Base-by-base conservation (phyloP, 2,888 invertebrate species). In the Gisinianus flammeolus region DNA sequence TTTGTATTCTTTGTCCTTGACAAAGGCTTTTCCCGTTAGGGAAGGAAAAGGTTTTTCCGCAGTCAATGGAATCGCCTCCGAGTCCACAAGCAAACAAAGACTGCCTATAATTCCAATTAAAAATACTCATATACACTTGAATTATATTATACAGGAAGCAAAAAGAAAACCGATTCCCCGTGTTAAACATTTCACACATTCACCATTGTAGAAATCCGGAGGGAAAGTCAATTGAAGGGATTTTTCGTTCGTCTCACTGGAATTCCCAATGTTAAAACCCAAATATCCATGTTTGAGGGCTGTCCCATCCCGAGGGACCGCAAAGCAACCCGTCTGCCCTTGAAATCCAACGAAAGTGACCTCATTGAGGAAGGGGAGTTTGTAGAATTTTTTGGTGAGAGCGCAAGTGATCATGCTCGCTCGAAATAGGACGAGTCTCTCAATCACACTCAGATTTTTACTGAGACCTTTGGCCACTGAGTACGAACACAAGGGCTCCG, bases 391-490 rank as follows among this genome's bases (percentile, higher is more conserved):
- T 3, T 28, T 30, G 1, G 56, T 62, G 22, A 72, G 22, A 22
- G 56, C 28, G 62, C 72, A 72, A 30, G 72, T 72, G 28, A 72
- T 33, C 72, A 72, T 72, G 31, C 72, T 72, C 8, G 72, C 54
- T 30, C 72, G 30, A 31, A 72, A 72, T 2, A 72, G 58, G 5
- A 19, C n/a, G 22, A 72, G 31, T 31, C 56, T 58, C 33, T 72
- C 72, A 26, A 72, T 33, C n/a, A 31, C 22, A 22, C 0, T 31
- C 24, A 72, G 22, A 56, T 62, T 30, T 31, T 58, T 35, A n/a
- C 16, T 30, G 58, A 72, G 33, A 3, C 19, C n/a, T 12, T n/a
- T 30, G n/a, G 58, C 72, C 10, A 33, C 30, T 16, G 58, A 58
- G 24, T 56, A 72, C 12, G n/a, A 26, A 31, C 72, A 72, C 35